A percentile compares a stretch with the other conserved stretches of the same genome.
These are phyloP conservation scores for Rhizomys pruinosus DNA, from an alignment of 2,113 vertebrate genomes.

Conservation along the genomic window DNA sequence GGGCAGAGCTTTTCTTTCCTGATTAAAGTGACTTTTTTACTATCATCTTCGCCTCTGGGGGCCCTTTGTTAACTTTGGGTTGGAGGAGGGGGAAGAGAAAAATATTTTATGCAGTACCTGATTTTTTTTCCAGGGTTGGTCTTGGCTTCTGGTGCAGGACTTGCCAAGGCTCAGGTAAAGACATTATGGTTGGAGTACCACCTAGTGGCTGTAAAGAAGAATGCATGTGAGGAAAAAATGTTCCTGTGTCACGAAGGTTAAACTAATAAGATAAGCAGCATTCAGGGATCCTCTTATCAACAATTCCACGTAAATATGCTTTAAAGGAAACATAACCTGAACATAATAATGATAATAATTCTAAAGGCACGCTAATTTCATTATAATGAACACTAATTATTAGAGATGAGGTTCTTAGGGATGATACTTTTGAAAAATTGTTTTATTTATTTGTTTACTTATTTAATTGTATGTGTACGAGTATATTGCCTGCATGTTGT, in stretches of 20 bases:
- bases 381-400: background rate
- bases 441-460: no score
- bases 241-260: background rate
- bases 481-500: no score
- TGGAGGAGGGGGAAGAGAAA: background rate
- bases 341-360: background rate
- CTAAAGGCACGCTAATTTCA: background rate
- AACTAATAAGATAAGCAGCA: background rate
- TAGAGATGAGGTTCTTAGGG: no score
- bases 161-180: no score
- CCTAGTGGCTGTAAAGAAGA: conserved; percentile 33
- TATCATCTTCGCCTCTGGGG: background rate
- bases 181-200: conserved; percentile 32
- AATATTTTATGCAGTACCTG: background rate
- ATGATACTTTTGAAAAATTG: no score
- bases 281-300: background rate
- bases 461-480: no score
- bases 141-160: no score
- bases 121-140: background rate
- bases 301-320: background rate
- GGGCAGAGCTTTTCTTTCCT: background rate
- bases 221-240: background rate
- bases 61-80: background rate
- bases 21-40: background rate
- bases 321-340: background rate